Conservation (phyloP, 2,888 invertebrate genomes). For the Tetrapedia diversipes region DNA sequence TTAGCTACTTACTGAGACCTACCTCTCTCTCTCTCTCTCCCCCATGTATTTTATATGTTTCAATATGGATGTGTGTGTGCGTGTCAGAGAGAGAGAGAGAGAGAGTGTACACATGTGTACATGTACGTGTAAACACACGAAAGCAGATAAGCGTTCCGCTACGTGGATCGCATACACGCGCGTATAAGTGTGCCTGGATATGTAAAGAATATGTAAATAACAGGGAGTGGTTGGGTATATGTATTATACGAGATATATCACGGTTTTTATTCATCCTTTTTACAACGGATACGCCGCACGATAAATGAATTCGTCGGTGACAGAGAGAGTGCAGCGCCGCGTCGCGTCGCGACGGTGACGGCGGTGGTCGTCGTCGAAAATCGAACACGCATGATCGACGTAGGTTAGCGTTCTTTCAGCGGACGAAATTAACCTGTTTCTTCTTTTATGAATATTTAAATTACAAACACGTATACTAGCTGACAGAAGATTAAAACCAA, state of each 20-base stretch:
- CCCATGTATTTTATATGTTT: too few species aligned
- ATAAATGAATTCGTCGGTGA: slow-evolving; percentile 52
- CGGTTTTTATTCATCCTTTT: slow-evolving; percentile 37
- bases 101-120: slow-evolving; percentile 5
- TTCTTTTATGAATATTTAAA: too few species aligned
- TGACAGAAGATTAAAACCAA: too few species aligned
- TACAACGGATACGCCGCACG: background rate
- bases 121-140: background rate
- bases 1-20: slow-evolving; percentile 52
- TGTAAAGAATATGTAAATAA: slow-evolving; percentile 59
- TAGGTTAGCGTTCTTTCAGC: background rate
- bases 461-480: too few species aligned
- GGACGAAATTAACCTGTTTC: slow-evolving; percentile 2
- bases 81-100: too few species aligned
- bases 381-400: slow-evolving; percentile 17
- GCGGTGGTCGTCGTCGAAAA: slow-evolving; percentile 4
- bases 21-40: background rate
- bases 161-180: slow-evolving; percentile 22
- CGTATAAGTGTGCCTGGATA: too few species aligned
- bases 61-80: too few species aligned
- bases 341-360: background rate
- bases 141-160: slow-evolving; percentile 6
- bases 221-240: slow-evolving; percentile 53
- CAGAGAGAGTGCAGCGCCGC: slow-evolving; percentile 20
- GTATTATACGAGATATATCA: slow-evolving; percentile 52